These are phyloP conservation scores for Vultur gryphus DNA, from an alignment of 2,797 vertebrate species.

Conservation along the genomic window DNA sequence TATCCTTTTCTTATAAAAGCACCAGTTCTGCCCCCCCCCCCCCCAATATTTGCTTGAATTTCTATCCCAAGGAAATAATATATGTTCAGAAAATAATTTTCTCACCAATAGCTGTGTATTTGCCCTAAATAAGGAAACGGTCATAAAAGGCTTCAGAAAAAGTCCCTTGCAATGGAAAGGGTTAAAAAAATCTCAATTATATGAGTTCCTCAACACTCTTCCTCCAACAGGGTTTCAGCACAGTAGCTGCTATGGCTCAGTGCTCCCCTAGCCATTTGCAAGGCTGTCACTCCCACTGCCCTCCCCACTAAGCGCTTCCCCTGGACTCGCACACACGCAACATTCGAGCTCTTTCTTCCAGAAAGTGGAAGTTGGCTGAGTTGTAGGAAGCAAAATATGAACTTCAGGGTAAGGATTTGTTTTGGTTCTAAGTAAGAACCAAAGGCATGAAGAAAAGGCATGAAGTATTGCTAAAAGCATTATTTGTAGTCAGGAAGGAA, in stretches of 20 bases:
- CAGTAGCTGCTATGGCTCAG: background rate
- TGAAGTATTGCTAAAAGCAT: background rate
- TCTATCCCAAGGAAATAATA: background rate
- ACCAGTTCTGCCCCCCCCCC: fast-evolving
- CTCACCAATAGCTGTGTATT: background rate
- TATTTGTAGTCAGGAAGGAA: background rate
- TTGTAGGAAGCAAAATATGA: background rate
- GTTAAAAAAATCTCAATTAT: background rate
- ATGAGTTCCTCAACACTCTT: background rate
- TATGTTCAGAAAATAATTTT: background rate
- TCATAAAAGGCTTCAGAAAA: background rate
- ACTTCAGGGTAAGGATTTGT: background rate
- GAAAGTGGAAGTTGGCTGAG: background rate
- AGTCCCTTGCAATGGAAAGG: background rate
- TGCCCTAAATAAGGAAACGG: background rate
- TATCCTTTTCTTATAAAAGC: background rate
- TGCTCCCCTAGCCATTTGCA: background rate
- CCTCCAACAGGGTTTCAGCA: background rate
- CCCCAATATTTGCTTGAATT: background rate
- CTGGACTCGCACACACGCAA: background rate
- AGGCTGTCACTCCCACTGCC: background rate
- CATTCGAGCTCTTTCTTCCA: background rate
- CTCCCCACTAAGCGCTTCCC: background rate
- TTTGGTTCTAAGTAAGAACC: background rate
- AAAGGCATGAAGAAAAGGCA: background rate